Evolutionary conservation across 1,140 invertebrate species (phyloP).

Genomic region (Eumaeus atala): DNA sequence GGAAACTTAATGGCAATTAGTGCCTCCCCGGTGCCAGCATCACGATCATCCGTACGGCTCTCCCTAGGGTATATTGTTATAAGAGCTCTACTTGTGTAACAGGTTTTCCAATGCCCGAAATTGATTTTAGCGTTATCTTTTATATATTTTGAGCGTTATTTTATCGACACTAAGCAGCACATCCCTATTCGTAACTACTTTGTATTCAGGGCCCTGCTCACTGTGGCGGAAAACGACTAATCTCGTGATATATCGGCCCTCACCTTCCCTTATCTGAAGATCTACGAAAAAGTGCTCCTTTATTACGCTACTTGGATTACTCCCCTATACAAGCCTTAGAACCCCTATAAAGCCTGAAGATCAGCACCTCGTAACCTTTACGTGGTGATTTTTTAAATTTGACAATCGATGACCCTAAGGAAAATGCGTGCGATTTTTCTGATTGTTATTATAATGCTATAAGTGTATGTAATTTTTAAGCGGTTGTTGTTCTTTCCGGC

Average conservation of each 20-base stretch:
- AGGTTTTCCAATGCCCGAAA: too few species aligned
- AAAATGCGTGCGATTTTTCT: too few species aligned
- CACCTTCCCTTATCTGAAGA: constrained; percentile 61
- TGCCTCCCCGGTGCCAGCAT: too few species aligned
- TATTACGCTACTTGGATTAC: constrained; percentile 56
- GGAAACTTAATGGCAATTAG: too few species aligned
- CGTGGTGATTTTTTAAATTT: neutral
- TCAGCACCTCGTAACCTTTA: constrained; percentile 13
- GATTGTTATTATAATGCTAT: too few species aligned
- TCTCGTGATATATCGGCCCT: constrained; percentile 67
- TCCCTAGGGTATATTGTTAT: too few species aligned
- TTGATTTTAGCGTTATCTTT: too few species aligned
- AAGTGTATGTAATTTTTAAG: too few species aligned
- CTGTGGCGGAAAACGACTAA: constrained; percentile 57
- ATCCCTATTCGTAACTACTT: constrained; percentile 42
- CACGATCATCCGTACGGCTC: too few species aligned
- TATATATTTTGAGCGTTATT: too few species aligned
- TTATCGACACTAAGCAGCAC: neutral
- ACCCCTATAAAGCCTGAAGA: constrained; percentile 28
- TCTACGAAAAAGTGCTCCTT: constrained; percentile 62
- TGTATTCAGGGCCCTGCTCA: constrained; percentile 50
- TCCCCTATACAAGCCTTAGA: constrained; percentile 30
- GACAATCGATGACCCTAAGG: neutral
- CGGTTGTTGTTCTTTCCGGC: too few species aligned
- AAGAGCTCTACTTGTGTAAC: too few species aligned